Evolutionary conservation across 1,140 invertebrate species (phyloP).

Genomic region (Trachymyrmex septentrionalis): DNA sequence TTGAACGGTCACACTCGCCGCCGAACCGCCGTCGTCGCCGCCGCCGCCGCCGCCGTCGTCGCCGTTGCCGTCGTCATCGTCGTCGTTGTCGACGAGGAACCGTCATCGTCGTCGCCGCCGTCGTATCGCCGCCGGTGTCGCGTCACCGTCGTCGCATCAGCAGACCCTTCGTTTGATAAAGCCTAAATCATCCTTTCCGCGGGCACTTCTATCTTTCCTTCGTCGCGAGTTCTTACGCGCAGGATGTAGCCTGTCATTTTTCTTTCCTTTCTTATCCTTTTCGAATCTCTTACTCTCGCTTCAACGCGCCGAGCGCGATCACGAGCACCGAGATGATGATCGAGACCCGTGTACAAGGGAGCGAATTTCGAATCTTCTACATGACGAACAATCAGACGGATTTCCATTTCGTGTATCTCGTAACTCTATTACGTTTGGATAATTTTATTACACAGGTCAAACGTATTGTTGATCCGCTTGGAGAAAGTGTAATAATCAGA

Average conservation of each 20-base stretch:
- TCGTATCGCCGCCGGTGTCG: neutral
- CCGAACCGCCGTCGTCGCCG: neutral
- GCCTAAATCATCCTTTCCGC: conserved; percentile 40
- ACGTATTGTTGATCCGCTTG: neutral
- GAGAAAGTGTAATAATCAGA: neutral
- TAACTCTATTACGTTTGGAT: neutral
- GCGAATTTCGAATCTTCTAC: neutral
- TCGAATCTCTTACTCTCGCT: conserved; percentile 33
- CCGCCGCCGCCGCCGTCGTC: neutral
- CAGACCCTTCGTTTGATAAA: conserved; percentile 29
- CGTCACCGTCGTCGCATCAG: conserved; percentile 6
- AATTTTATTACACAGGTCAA: neutral
- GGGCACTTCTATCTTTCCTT: neutral
- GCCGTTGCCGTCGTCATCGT: neutral
- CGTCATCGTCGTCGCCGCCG: neutral
- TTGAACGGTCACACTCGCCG: conserved; percentile 87
- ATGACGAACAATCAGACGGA: neutral
- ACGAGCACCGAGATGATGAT: conserved; percentile 61
- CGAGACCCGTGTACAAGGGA: neutral
- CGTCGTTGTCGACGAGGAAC: neutral
- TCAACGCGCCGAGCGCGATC: conserved; percentile 23
- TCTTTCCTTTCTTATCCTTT: conserved; percentile 11
- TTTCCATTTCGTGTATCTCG: neutral
- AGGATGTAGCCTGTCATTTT: conserved; percentile 7
- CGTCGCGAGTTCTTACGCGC: conserved; percentile 2